phyloP scores from a whole-genome alignment of 35 echinoderm and acorn worm genomes.

The Lytechinus variegatus region DNA sequence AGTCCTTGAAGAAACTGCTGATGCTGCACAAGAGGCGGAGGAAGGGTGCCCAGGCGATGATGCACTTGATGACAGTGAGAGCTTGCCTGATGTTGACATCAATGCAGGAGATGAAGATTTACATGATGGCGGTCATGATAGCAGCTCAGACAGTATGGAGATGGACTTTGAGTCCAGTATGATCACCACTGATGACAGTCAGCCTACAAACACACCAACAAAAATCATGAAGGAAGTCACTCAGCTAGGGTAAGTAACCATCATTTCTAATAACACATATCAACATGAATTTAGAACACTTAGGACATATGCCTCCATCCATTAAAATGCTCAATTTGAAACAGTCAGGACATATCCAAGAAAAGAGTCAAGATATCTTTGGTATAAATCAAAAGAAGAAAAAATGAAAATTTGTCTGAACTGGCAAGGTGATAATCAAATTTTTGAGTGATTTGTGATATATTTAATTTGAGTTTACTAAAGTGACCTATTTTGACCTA shows the following conservation, averaged over 20 bases:
- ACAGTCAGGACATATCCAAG: too few species aligned
- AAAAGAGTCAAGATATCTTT: too few species aligned
- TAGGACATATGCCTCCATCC: too few species aligned
- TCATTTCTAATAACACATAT: not conserved
- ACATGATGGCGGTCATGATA: not conserved
- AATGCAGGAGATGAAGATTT: not conserved
- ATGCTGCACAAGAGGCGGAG: not conserved
- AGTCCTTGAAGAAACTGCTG: not conserved
- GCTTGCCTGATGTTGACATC: not conserved
- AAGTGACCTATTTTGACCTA: too few species aligned
- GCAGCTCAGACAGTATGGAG: not conserved
- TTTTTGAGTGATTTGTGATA: too few species aligned
- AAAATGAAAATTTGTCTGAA: too few species aligned
- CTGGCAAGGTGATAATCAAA: too few species aligned
- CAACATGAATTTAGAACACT: not conserved
- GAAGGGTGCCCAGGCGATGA: not conserved
- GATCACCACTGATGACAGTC: not conserved
- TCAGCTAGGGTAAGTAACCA: not conserved
- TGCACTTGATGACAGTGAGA: not conserved
- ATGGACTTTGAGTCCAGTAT: too few species aligned
- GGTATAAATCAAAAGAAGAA: too few species aligned
- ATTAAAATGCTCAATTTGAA: too few species aligned
- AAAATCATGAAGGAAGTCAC: not conserved
- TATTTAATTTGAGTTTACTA: too few species aligned
- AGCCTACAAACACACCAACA: not conserved